phyloP scores from a whole-genome alignment of 2,113 vertebrate genomes.

The Spea multiplicata region DNA sequence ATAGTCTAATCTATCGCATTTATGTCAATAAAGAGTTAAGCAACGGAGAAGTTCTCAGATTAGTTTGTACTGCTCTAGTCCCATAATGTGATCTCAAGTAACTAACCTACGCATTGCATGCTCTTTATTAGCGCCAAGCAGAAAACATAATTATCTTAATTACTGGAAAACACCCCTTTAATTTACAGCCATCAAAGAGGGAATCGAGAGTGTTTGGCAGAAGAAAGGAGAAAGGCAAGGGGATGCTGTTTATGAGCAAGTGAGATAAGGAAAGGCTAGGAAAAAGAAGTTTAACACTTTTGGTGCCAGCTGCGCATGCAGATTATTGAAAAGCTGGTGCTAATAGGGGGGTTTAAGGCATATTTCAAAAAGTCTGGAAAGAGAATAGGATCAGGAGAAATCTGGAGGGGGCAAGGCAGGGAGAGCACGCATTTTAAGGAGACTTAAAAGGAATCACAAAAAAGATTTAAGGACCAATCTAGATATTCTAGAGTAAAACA shows the following conservation, averaged over 20 bases:
- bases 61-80: background rate
- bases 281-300: background rate
- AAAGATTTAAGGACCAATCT: too few species aligned
- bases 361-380: too few species aligned
- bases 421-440: too few species aligned
- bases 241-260: background rate
- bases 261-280: background rate
- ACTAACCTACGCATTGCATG: constrained; percentile 15
- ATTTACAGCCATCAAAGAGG: constrained; percentile 22
- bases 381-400: too few species aligned
- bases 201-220: constrained; percentile 16
- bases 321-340: too few species aligned
- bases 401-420: too few species aligned
- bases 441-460: too few species aligned
- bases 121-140: constrained; percentile 19
- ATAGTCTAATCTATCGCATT: too few species aligned
- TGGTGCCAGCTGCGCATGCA: too few species aligned
- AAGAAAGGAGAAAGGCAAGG: background rate
- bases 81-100: background rate
- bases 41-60: background rate
- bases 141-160: constrained; percentile 36
- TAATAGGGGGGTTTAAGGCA: too few species aligned
- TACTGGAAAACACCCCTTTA: constrained; percentile 36
- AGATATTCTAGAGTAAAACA: too few species aligned
- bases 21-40: constrained; percentile 8